phyloP scores from a whole-genome alignment of 2,797 vertebrate genomes.

The Oreochromis mossambicus region DNA sequence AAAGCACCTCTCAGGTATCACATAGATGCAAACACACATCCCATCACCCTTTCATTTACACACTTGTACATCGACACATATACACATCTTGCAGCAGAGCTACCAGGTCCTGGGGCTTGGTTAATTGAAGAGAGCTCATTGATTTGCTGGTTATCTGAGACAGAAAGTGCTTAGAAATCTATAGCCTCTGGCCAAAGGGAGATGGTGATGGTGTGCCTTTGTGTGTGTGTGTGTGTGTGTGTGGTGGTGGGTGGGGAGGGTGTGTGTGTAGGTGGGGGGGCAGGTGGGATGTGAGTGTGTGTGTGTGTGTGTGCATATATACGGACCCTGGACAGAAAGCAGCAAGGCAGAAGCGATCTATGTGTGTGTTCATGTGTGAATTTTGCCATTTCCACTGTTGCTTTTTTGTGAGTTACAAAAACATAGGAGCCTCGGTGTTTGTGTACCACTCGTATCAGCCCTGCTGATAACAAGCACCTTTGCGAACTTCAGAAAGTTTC shows the following conservation, averaged over 20 bases:
- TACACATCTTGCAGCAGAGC: constrained; percentile 1
- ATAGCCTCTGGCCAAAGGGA: constrained; percentile 44
- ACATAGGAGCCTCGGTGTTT: background rate
- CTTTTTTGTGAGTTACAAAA: background rate
- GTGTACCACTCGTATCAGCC: background rate
- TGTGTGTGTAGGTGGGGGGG: background rate
- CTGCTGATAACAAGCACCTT: background rate
- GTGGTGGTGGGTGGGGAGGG: background rate
- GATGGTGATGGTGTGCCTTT: background rate
- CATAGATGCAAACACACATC: constrained; percentile 6
- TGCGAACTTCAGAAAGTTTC: background rate
- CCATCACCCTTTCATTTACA: background rate
- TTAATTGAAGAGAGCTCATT: constrained; percentile 66
- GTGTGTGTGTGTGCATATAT: background rate
- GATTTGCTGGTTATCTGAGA: constrained; percentile 69
- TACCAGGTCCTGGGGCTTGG: constrained; percentile 25
- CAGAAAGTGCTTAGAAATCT: constrained; percentile 57
- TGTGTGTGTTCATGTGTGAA: background rate
- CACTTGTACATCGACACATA: background rate
- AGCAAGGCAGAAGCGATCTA: background rate
- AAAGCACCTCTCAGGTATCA: constrained; percentile 49
- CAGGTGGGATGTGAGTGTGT: background rate
- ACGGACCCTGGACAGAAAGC: constrained; percentile 5
- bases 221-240: background rate
- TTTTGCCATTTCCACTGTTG: background rate